Base-by-base conservation (phyloP, 1,140 invertebrate species). In the Helicoverpa zea region DNA sequence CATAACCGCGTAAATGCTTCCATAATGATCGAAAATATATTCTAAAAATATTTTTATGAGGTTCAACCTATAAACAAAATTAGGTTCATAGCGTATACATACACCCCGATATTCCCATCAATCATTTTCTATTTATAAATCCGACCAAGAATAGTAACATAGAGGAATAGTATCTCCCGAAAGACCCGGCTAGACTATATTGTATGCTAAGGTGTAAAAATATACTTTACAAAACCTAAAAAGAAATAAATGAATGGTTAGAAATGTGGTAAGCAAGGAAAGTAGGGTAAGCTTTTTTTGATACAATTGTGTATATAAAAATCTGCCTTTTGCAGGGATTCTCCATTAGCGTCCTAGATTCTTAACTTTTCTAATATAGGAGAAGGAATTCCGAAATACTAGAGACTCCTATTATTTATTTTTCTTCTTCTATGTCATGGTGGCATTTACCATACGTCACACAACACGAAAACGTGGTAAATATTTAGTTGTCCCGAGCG, bases 71-170 rank as follows among this genome's bases (percentile, higher is more conserved):
- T 30, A 54, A 73, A 51, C 29, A 9, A 73, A 35, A 73, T 73
- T 56, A 23, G 56, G 68, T 72, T 56, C 51, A 56, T 29, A 30
- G 23, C 7, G 13, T 51, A 54, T 14, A 64, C 35, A 12, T 29
- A 23, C 14, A 73, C 16, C 51, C 70, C 29, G 30, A 18, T 35
- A 56, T 51, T 56, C 13, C 70, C 16, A 73, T 73, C 70, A 73
- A 73, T 73, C 70, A 68, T 73, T 43, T 43, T 73, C 47, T 73
- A 73, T 56, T 73, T 56, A 56, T 73, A 73, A 9, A 54, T 16
- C 29, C 13, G 12, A 13, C 30, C 16, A 49, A 49, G 2, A 68
- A 68, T 49, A 68, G 43, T 16, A 58, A 18, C 43, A 68, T 51
- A n/a, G 43, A 74, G n/a, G 47, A n/a, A 74, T 18, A 56, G 35